phyloP scores from a whole-genome alignment of 2,797 vertebrate genomes.

The Triplophysa yarkandensis region DNA sequence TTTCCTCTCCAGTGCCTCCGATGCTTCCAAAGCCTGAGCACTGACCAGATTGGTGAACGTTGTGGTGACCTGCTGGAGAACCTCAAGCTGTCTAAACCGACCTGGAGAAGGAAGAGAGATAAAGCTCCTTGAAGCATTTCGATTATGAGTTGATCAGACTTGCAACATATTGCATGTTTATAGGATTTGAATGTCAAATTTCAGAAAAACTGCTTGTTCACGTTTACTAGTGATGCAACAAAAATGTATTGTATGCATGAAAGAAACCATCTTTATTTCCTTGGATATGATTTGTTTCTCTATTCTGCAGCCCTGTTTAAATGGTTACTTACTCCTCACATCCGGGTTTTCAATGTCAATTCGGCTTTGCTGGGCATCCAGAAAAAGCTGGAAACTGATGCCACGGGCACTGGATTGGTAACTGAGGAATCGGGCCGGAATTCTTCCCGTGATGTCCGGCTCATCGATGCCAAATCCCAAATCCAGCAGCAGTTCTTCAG shows the following conservation, averaged over 20 bases:
- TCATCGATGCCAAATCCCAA: constrained; percentile 90
- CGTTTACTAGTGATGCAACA: background rate
- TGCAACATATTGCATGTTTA: constrained; percentile 5
- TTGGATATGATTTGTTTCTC: background rate
- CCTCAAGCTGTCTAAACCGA: constrained; percentile 80
- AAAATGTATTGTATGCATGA: too few species aligned
- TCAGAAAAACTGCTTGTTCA: background rate
- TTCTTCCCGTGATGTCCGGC: constrained; percentile 82
- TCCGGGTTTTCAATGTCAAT: constrained; percentile 82
- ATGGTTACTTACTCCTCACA: constrained; percentile 77
- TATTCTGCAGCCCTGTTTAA: background rate
- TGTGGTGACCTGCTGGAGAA: constrained; percentile 78
- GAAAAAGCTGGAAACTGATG: constrained; percentile 82
- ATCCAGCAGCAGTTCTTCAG: constrained; percentile 88
- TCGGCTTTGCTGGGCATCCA: constrained; percentile 85
- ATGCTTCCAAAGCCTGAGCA: constrained; percentile 1
- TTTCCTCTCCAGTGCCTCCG: constrained; percentile 57
- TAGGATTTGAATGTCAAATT: constrained; percentile 40
- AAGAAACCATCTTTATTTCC: too few species aligned
- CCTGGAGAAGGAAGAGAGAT: constrained; percentile 60
- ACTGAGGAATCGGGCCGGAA: constrained; percentile 87
- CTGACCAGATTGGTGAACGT: constrained; percentile 77
- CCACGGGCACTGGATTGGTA: constrained; percentile 82
- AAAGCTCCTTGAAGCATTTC: constrained; percentile 4
- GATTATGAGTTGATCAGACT: constrained; percentile 2